Evolutionary conservation across 1,140 invertebrate species (phyloP), one percentile per base, ranked within the genome.

Genomic region (Chrysopa pallens): DNA sequence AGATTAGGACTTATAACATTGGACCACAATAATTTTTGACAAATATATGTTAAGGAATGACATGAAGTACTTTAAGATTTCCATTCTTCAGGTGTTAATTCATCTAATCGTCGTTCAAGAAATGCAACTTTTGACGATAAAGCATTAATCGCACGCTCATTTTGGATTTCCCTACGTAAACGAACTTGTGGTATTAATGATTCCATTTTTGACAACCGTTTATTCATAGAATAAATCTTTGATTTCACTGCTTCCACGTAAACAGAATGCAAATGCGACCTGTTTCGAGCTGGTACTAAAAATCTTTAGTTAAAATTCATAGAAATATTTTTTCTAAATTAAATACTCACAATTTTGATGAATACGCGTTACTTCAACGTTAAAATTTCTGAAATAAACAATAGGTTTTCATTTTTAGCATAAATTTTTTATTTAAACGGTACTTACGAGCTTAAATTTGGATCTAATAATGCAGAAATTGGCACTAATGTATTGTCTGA

Each of bases 171-270:
- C 40, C 54, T 29, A 36, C 52, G 45, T 51, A 51, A 58, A 43
- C 58, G 55, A 40, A 61, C 29, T 42, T 61, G 52, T 8, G 59
- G 59, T 15, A 61, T 36, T 23, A 59, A 38, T 17, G 55, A 44
- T 43, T 61, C 57, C 13, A 53, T 51, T 45, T 59, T 49, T 12
- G 51, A 48, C 33, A 59, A 47, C 12, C 59, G 46, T 8, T 50
- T 52, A 50, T 61, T 57, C 45, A 61, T 51, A 27, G 46, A 50
- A 37, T 47, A 46, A 8, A 61, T 42, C 46, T 55, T 58, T 39
- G 56, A 52, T 39, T 51, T 45, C 4, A 61, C 52, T n/a, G 57
- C 52, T 46, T 59, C 55, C 6, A 61, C 49, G 43, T 61, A 61
- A 7, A 56, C 54, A 47, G 58, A 56, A 50, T 61, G 56, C 8